Conservation (phyloP, 2,113 vertebrate species). For the Nymphicus hollandicus region DNA sequence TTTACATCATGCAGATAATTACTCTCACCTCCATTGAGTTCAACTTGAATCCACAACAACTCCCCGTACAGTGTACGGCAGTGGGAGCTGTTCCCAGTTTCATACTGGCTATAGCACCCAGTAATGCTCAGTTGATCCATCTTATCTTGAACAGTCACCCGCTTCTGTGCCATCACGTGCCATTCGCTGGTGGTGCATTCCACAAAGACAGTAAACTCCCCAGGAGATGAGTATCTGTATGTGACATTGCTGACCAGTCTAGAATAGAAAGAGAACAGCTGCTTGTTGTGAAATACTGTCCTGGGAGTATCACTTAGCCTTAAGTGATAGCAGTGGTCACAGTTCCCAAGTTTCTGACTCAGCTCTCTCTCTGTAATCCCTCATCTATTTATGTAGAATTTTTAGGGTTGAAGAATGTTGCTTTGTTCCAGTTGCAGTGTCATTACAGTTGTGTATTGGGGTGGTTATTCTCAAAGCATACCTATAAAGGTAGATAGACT, state of each 20-base stretch:
- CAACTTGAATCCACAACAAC: constrained; percentile 79
- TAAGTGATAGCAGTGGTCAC: accelerated
- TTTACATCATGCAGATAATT: neutral
- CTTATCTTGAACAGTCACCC: constrained; percentile 77
- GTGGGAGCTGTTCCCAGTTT: constrained; percentile 62
- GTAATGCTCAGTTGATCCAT: constrained; percentile 70
- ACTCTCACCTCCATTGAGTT: constrained; percentile 78
- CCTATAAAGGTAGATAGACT: neutral
- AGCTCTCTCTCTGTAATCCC: neutral
- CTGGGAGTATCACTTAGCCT: neutral
- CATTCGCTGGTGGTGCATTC: constrained; percentile 90
- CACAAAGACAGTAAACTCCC: constrained; percentile 80
- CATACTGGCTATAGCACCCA: constrained; percentile 75
- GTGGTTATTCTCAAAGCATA: neutral
- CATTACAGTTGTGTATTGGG: neutral
- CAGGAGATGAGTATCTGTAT: constrained; percentile 78
- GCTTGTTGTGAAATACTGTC: neutral
- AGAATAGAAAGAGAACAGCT: neutral
- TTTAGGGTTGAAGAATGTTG: neutral
- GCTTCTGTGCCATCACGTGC: constrained; percentile 84
- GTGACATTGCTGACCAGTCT: constrained; percentile 74
- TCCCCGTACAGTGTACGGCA: constrained; percentile 74
- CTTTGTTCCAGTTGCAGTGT: neutral
- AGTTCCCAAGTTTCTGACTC: neutral
- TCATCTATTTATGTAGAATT: neutral